Evolutionary conservation across 2,888 invertebrate genomes (phyloP).

Genomic region (Argynnis bischoffii): DNA sequence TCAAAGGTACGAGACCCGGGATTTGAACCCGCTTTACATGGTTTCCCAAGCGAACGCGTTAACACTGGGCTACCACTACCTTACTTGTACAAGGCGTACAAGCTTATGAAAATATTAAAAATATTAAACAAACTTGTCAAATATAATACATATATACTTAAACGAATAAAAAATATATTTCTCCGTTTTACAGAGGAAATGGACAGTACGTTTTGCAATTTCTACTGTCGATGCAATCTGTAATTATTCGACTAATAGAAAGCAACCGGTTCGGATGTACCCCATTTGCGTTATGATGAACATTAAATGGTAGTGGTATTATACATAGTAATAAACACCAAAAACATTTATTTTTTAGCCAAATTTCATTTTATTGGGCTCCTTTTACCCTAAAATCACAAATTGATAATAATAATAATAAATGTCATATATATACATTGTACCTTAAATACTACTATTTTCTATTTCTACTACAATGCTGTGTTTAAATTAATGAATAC

Average conservation of each 20-base stretch:
- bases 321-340: slow-evolving; percentile 2
- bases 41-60: too few relatives aligned
- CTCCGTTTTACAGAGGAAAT: slow-evolving; percentile 8
- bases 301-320: slow-evolving; percentile 24
- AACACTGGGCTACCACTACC: too few relatives aligned
- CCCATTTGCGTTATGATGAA: slow-evolving; percentile 26
- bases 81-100: too few relatives aligned
- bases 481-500: too few relatives aligned
- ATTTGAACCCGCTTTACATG: too few relatives aligned
- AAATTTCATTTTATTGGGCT: not conserved
- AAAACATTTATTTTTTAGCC: not conserved
- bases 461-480: too few relatives aligned
- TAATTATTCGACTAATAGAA: slow-evolving; percentile 27
- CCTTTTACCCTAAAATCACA: not conserved
- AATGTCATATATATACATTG: not conserved
- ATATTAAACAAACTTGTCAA: too few relatives aligned
- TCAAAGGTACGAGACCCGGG: too few relatives aligned
- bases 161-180: not conserved
- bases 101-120: too few relatives aligned
- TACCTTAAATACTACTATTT: not conserved
- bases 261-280: slow-evolving; percentile 23
- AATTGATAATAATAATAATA: slow-evolving; percentile 5
- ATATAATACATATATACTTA: too few relatives aligned
- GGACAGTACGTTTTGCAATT: slow-evolving; percentile 20
- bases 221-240: slow-evolving; percentile 1